Percentiles rank a stretch among this genome's conserved stretches.
Evolutionary conservation across 2,113 vertebrate species (phyloP).

Genomic region (Ginglymostoma cirratum): DNA sequence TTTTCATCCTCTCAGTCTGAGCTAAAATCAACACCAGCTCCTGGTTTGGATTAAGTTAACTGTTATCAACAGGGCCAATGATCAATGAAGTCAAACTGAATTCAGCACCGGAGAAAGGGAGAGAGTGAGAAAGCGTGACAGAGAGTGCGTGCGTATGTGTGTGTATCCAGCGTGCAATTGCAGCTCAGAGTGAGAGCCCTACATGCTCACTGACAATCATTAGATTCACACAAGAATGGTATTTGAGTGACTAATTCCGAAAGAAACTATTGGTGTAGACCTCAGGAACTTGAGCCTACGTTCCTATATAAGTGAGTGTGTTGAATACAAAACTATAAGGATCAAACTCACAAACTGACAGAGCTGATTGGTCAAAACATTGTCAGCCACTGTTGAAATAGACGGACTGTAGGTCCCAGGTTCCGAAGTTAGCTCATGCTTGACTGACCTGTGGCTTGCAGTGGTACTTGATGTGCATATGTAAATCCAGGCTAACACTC

Average conservation of each 20-base stretch:
- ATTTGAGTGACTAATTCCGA: background rate
- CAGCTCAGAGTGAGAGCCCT: background rate
- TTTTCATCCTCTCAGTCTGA: background rate
- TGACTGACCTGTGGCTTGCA: background rate
- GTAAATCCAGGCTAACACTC: background rate
- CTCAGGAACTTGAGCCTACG: background rate
- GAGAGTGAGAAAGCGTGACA: no score
- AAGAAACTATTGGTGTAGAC: no score
- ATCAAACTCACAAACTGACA: background rate
- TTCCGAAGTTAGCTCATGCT: background rate
- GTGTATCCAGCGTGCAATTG: no score
- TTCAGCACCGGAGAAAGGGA: background rate
- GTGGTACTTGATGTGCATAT: background rate
- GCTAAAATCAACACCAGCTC: background rate
- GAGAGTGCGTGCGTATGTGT: no score
- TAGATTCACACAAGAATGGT: background rate
- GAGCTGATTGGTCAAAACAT: background rate
- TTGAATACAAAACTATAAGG: background rate
- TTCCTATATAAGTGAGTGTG: background rate
- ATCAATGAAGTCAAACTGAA: no score
- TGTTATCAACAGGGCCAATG: no score
- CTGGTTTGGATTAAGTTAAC: background rate
- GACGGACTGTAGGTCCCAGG: background rate
- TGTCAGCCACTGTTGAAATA: background rate
- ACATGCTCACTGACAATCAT: background rate